Evolutionary conservation across 1,140 invertebrate genomes (phyloP).

Genomic region (Eumaeus atala): DNA sequence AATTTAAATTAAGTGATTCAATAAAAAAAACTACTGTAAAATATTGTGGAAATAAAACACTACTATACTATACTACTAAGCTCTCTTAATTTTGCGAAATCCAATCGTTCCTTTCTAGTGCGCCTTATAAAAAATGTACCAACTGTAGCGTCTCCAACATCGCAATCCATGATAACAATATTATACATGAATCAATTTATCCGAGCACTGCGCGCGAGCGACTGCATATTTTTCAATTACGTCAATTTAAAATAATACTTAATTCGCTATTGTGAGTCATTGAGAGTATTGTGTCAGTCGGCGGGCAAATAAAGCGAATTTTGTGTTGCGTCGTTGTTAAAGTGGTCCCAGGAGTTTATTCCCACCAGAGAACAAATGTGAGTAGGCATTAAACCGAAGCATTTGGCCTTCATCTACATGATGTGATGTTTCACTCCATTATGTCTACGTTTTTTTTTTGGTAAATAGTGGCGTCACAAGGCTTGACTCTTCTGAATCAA

Average conservation of each 20-base stretch:
- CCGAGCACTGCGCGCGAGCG: conserved; percentile 56
- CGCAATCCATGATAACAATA: conserved; percentile 40
- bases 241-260: conserved; percentile 74
- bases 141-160: conserved; percentile 6
- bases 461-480: no score
- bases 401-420: neutral
- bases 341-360: conserved; percentile 5
- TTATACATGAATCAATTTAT: conserved; percentile 72
- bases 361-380: neutral
- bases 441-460: no score
- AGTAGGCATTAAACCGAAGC: conserved; percentile 1
- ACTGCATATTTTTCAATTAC: conserved; percentile 73
- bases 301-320: conserved; percentile 40
- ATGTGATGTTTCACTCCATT: no score
- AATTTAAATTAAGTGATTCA: no score
- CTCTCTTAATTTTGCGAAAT: no score
- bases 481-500: no score
- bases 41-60: no score
- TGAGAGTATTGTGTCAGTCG: conserved; percentile 61
- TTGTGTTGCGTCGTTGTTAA: conserved; percentile 27
- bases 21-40: no score
- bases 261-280: conserved; percentile 71
- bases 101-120: no score
- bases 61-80: no score
- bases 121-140: neutral